Conservation (phyloP, 2,797 vertebrate genomes). For the Neoniphon sammara region DNA sequence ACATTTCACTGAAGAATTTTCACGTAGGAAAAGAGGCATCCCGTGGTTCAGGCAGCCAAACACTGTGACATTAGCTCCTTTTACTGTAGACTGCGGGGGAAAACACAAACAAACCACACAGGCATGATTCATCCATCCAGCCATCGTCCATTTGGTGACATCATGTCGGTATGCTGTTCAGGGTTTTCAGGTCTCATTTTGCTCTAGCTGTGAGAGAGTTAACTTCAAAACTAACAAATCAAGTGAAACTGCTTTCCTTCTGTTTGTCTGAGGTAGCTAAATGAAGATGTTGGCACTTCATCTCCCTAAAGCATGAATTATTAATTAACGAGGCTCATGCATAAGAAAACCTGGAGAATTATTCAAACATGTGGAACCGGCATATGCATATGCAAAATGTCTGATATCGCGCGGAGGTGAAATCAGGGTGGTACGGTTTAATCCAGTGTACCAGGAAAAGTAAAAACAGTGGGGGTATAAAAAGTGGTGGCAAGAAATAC, state of each 20-base stretch:
- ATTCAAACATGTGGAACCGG: conserved; percentile 49
- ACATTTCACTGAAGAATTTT: conserved; percentile 89
- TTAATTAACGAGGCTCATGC: conserved; percentile 62
- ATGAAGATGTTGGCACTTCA: conserved; percentile 72
- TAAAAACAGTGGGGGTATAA: conserved; percentile 36
- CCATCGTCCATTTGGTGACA: conserved; percentile 66
- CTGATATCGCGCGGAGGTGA: conserved; percentile 44
- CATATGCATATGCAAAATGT: conserved; percentile 51
- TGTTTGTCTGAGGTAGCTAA: conserved; percentile 60
- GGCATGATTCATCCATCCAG: conserved; percentile 43
- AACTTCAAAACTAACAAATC: conserved; percentile 74
- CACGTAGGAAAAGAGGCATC: conserved; percentile 89
- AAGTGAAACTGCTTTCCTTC: conserved; percentile 58
- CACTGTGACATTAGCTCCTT: conserved; percentile 92
- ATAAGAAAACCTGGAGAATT: conserved; percentile 51
- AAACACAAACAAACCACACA: conserved; percentile 56
- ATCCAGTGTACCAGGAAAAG: conserved; percentile 25
- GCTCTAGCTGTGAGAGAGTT: conserved; percentile 48
- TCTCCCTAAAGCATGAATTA: conserved; percentile 74
- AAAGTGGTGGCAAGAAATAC: conserved; percentile 12
- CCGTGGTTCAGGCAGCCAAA: conserved; percentile 95
- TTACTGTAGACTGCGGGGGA: conserved; percentile 84
- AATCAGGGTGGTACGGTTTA: conserved; percentile 32
- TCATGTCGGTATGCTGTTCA: conserved; percentile 34
- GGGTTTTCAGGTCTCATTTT: conserved; percentile 52